These are phyloP conservation scores for Dreissena polymorpha DNA, from an alignment of 1,140 invertebrate genomes.

Conservation along the genomic window DNA sequence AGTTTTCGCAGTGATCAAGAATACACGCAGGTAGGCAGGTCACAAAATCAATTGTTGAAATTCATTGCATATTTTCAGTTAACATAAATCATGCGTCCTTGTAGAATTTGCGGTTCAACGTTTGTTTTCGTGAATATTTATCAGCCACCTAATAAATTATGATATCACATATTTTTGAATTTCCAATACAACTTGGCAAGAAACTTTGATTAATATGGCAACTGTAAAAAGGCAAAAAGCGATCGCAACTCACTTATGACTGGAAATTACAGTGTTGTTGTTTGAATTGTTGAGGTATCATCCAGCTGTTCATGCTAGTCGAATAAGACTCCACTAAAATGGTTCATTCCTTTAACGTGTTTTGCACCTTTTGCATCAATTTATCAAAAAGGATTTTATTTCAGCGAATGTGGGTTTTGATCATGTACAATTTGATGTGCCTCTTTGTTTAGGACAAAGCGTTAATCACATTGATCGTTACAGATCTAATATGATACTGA, in stretches of 20 bases:
- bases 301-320: too few species aligned
- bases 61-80: neutral
- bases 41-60: too few species aligned
- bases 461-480: neutral
- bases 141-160: too few species aligned
- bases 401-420: neutral
- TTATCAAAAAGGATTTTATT: neutral
- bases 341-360: neutral
- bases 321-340: neutral
- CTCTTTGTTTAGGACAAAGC: neutral
- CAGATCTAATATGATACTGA: neutral
- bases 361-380: neutral
- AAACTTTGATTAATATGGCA: too few species aligned
- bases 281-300: too few species aligned
- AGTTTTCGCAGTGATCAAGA: conserved; percentile 76
- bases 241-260: too few species aligned
- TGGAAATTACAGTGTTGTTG: too few species aligned
- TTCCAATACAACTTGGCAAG: too few species aligned
- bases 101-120: neutral
- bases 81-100: neutral
- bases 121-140: neutral
- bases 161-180: too few species aligned
- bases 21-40: conserved; percentile 72
- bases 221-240: too few species aligned
- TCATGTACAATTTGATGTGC: neutral